Conservation (phyloP, 2,113 vertebrate species). For the Regulus satrapa region DNA sequence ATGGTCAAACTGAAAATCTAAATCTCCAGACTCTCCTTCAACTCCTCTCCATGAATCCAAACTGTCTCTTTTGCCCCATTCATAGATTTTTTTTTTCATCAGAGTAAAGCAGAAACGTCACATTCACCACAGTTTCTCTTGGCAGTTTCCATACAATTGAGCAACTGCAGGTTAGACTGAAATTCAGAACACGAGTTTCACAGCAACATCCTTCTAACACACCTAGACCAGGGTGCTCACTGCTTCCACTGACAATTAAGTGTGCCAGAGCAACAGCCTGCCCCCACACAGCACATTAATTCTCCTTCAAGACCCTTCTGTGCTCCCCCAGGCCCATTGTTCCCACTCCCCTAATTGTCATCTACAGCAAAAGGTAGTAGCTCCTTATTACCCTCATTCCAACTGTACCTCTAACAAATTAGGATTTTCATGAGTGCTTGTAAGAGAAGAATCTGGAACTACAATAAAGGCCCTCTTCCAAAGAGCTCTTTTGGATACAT, state of each 20-base stretch:
- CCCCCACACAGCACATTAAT: background rate
- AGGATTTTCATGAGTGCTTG: background rate
- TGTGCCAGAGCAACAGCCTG: background rate
- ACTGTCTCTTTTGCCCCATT: background rate
- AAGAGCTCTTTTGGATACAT: background rate
- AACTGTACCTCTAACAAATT: background rate
- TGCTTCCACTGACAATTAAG: background rate
- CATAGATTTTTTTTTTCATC: background rate
- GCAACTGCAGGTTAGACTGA: background rate
- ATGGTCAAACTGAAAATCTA: background rate
- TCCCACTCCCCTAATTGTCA: background rate
- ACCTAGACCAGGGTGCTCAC: background rate
- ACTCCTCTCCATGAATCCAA: background rate
- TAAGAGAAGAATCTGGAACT: background rate
- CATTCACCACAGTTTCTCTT: background rate
- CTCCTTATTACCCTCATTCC: background rate
- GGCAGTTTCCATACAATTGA: background rate
- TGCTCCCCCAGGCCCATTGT: background rate
- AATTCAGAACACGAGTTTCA: background rate
- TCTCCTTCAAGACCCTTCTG: background rate
- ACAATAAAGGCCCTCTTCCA: background rate
- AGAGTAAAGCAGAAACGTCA: background rate
- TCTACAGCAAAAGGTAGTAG: background rate
- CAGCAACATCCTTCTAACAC: background rate
- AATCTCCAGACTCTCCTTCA: background rate